Percentiles rank a stretch among this genome's conserved stretches.
phyloP scores from a whole-genome alignment of 2,797 vertebrate genomes.

The Onychomys leucogaster region DNA sequence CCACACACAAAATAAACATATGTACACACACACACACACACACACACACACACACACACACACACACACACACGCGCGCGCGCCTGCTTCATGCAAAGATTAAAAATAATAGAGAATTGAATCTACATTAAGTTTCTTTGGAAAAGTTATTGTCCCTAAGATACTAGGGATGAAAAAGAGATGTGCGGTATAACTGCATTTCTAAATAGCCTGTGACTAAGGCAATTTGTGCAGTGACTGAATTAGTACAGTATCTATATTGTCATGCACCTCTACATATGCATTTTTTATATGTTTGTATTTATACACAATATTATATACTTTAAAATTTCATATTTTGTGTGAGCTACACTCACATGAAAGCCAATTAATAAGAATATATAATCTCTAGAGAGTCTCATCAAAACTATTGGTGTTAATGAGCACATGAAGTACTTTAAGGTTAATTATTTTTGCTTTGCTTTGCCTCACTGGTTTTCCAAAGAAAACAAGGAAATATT shows the following conservation, averaged over 20 bases:
- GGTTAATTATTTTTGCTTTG: conserved; percentile 27
- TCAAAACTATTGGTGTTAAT: not conserved
- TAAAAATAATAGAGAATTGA: not conserved
- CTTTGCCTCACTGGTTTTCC: not conserved
- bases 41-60: not conserved
- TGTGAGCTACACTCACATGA: not conserved
- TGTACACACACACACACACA: too few relatives aligned
- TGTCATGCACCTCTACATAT: not conserved
- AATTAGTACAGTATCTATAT: not conserved
- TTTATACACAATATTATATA: not conserved
- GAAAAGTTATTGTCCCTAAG: not conserved
- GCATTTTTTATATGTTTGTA: not conserved
- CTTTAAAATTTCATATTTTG: not conserved
- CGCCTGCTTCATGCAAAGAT: not conserved
- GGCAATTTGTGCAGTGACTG: not conserved
- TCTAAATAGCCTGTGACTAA: not conserved
- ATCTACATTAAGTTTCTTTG: not conserved
- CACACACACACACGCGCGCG: too few relatives aligned
- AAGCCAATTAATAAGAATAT: not conserved
- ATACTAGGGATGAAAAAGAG: not conserved
- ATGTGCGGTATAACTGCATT: not conserved
- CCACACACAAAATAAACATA: not conserved
- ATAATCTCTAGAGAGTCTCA: not conserved
- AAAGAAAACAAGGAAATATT: not conserved
- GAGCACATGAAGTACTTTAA: not conserved